These are phyloP conservation scores for Lycia hirtaria DNA, from an alignment of 2,888 invertebrate genomes.

Conservation along the genomic window DNA sequence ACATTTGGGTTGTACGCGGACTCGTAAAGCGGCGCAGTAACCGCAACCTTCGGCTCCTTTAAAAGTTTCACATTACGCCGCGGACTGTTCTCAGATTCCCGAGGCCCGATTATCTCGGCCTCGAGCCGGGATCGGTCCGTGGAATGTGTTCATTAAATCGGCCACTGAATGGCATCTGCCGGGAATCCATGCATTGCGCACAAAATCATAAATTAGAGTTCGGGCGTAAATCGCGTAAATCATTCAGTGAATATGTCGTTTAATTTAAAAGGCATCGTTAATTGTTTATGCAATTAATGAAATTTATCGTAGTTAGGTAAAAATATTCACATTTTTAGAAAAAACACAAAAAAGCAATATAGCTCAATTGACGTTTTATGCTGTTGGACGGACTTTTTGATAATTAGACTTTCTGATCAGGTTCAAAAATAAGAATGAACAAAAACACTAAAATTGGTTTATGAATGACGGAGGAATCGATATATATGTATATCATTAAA, in stretches of 20 bases:
- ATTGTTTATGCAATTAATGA: no score
- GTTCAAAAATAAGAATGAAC: no score
- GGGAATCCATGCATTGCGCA: neutral
- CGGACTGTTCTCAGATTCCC: constrained; percentile 16
- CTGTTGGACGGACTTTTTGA: no score
- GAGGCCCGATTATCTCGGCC: constrained; percentile 3
- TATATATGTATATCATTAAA: no score
- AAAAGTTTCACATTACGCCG: constrained; percentile 33
- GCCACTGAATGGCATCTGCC: constrained; percentile 42
- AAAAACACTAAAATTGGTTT: no score
- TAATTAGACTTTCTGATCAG: no score
- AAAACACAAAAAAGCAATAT: no score
- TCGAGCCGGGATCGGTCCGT: constrained; percentile 16
- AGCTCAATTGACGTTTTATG: no score
- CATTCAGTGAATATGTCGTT: constrained; percentile 3
- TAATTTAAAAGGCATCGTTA: no score
- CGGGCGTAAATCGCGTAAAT: neutral
- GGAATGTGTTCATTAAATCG: constrained; percentile 41
- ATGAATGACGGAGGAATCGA: no score
- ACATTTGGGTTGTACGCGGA: constrained; percentile 50
- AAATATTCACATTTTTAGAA: no score
- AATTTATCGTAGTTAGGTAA: no score
- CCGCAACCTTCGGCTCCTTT: constrained; percentile 18
- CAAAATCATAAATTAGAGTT: neutral
- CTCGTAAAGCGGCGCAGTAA: constrained; percentile 44